Conservation (phyloP, 2,888 invertebrate species). For the Nasonovia ribisnigri region DNA sequence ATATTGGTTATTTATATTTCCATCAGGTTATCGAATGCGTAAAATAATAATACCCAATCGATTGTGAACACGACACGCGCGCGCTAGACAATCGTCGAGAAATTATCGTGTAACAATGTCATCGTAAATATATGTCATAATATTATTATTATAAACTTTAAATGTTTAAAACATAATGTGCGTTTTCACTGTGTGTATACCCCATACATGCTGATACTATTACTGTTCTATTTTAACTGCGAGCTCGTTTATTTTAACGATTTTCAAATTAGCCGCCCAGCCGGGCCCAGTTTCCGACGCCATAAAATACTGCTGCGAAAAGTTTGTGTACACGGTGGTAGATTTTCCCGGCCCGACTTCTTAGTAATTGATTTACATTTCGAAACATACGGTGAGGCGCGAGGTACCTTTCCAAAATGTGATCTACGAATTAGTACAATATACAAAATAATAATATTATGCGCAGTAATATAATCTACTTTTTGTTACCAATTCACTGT, state of each 20-base stretch:
- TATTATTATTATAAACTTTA: neutral
- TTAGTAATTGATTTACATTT: neutral
- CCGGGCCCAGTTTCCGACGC: neutral
- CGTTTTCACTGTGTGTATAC: neutral
- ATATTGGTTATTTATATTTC: neutral
- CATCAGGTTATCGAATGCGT: neutral
- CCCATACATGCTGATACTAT: neutral
- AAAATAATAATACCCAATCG: no score
- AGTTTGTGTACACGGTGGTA: neutral
- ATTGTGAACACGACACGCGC: neutral
- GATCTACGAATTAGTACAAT: neutral
- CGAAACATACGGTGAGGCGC: neutral
- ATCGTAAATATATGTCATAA: neutral
- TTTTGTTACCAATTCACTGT: neutral
- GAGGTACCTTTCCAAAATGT: neutral
- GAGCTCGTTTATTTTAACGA: constrained; percentile 34
- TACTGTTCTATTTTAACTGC: neutral
- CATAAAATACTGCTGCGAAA: neutral
- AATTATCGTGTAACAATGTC: neutral
- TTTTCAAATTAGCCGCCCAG: constrained; percentile 23
- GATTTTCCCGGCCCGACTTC: neutral
- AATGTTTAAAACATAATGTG: neutral
- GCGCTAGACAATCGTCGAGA: neutral
- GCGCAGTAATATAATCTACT: neutral
- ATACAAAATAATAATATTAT: neutral